A percentile compares a stretch with the other conserved stretches of the same genome.
Evolutionary conservation across 2,888 invertebrate genomes (phyloP).

Genomic region (Ceraclea dissimilis): DNA sequence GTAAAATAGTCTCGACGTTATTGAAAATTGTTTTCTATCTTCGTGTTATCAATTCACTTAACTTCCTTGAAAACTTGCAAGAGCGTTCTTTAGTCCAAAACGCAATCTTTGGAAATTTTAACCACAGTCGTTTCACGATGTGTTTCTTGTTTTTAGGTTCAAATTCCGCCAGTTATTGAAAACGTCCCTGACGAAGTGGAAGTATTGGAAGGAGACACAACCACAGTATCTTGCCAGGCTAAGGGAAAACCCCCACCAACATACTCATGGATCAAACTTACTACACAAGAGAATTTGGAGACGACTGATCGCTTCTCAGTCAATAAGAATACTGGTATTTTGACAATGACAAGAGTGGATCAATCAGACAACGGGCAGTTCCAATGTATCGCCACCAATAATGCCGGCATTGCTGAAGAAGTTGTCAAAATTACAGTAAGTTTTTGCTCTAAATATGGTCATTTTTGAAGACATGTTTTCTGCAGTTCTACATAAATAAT

Average conservation of each 20-base stretch:
- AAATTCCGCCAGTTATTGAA: conserved; percentile 66
- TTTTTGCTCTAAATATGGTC: neutral
- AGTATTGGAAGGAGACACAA: conserved; percentile 74
- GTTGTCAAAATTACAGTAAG: conserved; percentile 58
- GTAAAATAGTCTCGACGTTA: too few species aligned
- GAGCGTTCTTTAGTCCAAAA: too few species aligned
- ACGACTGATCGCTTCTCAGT: conserved; percentile 61
- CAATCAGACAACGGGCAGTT: conserved; percentile 74
- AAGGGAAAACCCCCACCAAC: conserved; percentile 78
- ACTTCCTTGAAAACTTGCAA: too few species aligned
- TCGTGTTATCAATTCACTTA: too few species aligned
- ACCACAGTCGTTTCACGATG: too few species aligned
- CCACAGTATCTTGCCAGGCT: conserved; percentile 68
- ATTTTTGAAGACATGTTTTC: neutral
- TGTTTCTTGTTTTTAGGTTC: conserved; percentile 57
- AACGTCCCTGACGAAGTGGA: conserved; percentile 53
- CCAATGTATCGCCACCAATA: conserved; percentile 72
- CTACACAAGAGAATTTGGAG: conserved; percentile 64
- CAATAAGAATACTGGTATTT: conserved; percentile 59
- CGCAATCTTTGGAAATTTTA: too few species aligned
- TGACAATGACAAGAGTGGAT: conserved; percentile 66
- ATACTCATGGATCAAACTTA: conserved; percentile 75
- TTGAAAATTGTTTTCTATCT: too few species aligned
- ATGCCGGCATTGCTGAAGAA: conserved; percentile 63
- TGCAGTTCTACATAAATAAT: neutral